Conservation (phyloP, 2,113 vertebrate genomes). For the Rhegmatorhina hoffmannsi region DNA sequence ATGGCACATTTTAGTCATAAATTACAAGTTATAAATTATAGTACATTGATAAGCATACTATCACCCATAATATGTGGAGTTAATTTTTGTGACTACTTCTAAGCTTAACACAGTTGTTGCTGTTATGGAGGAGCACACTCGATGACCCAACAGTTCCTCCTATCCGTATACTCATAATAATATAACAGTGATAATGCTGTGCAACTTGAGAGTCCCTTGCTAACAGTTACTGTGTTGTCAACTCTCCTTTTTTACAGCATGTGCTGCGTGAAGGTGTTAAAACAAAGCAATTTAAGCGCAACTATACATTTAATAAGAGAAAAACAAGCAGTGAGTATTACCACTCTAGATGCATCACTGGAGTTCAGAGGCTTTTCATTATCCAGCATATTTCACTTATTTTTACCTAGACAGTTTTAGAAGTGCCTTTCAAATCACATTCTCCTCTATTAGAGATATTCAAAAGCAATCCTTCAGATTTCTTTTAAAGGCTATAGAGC, state of each 20-base stretch:
- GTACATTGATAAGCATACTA: not conserved
- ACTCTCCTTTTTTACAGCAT: not conserved
- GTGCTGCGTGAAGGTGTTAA: not conserved
- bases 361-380: conserved; percentile 48
- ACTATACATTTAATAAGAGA: conserved; percentile 18
- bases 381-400: conserved; percentile 7
- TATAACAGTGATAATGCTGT: not conserved
- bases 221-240: not conserved
- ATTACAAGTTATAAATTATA: not conserved
- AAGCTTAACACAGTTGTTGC: not conserved
- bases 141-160: not conserved
- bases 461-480: conserved; percentile 17
- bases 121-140: not conserved
- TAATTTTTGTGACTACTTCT: not conserved
- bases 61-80: not conserved
- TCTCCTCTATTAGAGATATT: not conserved
- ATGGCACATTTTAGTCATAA: not conserved
- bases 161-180: not conserved
- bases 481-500: not conserved
- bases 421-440: conserved; percentile 26
- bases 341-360: not conserved
- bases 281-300: conserved; percentile 27
- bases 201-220: not conserved
- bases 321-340: conserved; percentile 38
- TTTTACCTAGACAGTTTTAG: conserved; percentile 31